A percentile compares a stretch with the other conserved stretches of the same genome.
Evolutionary conservation across 2,113 vertebrate species (phyloP).

Genomic region (Rhinichthys klamathensis): DNA sequence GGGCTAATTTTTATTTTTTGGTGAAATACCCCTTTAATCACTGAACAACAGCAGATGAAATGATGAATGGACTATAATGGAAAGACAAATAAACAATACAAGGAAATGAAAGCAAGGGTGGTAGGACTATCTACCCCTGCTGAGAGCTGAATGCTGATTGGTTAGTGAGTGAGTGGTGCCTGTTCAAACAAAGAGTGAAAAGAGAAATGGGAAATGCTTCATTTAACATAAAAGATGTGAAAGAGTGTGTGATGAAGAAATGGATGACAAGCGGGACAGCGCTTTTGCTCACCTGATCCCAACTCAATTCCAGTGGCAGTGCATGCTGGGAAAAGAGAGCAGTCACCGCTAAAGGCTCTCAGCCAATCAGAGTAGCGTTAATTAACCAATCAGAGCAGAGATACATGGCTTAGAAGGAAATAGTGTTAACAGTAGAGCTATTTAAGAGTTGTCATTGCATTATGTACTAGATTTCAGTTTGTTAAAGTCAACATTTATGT

Average conservation of each 20-base stretch:
- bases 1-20: too few relatives aligned
- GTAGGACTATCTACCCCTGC: neutral
- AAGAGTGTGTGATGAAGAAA: neutral
- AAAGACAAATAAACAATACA: neutral
- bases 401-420: neutral
- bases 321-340: slow-evolving; percentile 84
- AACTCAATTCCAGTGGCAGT: slow-evolving; percentile 80
- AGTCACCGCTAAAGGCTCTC: slow-evolving; percentile 69
- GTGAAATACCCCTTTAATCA: too few relatives aligned
- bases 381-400: slow-evolving; percentile 16
- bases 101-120: neutral
- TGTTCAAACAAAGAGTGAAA: neutral
- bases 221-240: neutral
- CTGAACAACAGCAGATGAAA: neutral
- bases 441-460: neutral
- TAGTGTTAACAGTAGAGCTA: neutral
- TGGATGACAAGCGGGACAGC: neutral
- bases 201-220: neutral
- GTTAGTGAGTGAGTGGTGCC: slow-evolving; percentile 16
- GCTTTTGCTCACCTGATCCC: slow-evolving; percentile 82
- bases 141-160: slow-evolving; percentile 30
- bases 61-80: neutral
- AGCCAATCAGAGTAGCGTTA: slow-evolving; percentile 27
- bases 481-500: too few relatives aligned
- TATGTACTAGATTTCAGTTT: neutral